Evolutionary conservation across 1,140 invertebrate genomes (phyloP), one percentile per base, ranked within the genome.

Genomic region (Notospermus geniculatus): DNA sequence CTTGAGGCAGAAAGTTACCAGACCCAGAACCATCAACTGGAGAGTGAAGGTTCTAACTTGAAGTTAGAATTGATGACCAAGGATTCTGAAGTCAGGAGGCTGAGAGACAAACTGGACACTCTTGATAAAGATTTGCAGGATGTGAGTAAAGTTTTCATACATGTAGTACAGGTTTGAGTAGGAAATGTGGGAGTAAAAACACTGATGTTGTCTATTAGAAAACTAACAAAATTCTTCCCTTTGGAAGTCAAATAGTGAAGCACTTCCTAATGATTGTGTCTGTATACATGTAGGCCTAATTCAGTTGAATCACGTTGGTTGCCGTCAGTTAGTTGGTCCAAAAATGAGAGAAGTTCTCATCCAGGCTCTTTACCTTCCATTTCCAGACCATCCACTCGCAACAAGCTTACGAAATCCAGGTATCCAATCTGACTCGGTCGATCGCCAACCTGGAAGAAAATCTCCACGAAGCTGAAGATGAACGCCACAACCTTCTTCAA

Each of bases 21-120:
- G 64, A 76, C 74, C 7, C 65, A 71, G 17, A 71, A 70, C 9
- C 75, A 78, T 60, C 76, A 78, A 52, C 70, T 82, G 63, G 80
- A 82, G 70, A 78, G 73, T 55, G 78, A 82, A 60, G 74, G 74
- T 17, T 77, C 76, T 15, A 80, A 74, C 62, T 67, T 81, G 5
- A 66, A 74, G 36, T 62, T 80, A 13, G 80, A 81, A 63, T 45
- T 82, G 23, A 73, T 79, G 71, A 76, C 76, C 15, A 79, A 74
- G 60, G 79, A 81, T 53, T 74, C 75, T 2, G 79, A 82, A 56
- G 65, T 76, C 22, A 59, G 76, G 27, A 58, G 79, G 53, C 53
- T 73, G 32, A 65, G 71, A 36, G 80, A 82, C 57, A 76, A 74
- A 60, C 59, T 75, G 11, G 78, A 82, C 7, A 71, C 70, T n/a